phyloP scores from a whole-genome alignment of 2,797 vertebrate species.

The Gadopsis marmoratus region DNA sequence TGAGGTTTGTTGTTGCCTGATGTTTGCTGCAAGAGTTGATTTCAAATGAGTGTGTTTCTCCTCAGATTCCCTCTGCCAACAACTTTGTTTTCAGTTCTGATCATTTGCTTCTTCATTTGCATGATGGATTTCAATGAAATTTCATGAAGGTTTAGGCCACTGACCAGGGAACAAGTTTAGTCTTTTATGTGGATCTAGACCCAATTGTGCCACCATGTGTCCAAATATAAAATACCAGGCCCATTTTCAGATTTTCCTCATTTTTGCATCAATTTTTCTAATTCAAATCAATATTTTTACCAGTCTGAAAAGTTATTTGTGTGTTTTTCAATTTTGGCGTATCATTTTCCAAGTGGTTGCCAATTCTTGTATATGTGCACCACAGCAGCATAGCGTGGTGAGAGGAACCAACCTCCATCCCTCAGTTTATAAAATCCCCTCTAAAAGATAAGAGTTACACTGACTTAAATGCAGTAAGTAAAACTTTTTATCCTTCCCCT shows the following conservation, averaged over 20 bases:
- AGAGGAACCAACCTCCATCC: not conserved
- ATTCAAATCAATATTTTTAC: not conserved
- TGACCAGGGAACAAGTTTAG: not conserved
- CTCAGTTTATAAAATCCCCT: not conserved
- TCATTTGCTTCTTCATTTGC: not conserved
- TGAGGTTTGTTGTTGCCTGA: not conserved
- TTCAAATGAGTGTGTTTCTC: not conserved
- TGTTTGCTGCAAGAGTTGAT: slow-evolving; percentile 15
- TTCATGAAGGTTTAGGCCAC: not conserved
- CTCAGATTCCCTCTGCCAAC: not conserved
- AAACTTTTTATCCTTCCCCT: slow-evolving; percentile 14
- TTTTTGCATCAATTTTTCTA: not conserved
- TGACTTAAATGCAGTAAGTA: not conserved
- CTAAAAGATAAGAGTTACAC: not conserved
- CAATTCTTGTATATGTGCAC: not conserved
- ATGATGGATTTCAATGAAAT: not conserved
- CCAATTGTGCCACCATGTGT: not conserved
- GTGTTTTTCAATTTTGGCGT: not conserved
- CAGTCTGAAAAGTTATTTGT: not conserved
- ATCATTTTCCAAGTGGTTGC: not conserved
- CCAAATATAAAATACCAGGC: not conserved
- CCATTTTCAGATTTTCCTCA: not conserved
- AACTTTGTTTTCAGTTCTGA: not conserved
- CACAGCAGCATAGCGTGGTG: not conserved
- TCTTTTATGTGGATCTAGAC: not conserved